Evolutionary conservation across 2,113 vertebrate genomes (phyloP).

Genomic region (Vanacampus margaritifer): DNA sequence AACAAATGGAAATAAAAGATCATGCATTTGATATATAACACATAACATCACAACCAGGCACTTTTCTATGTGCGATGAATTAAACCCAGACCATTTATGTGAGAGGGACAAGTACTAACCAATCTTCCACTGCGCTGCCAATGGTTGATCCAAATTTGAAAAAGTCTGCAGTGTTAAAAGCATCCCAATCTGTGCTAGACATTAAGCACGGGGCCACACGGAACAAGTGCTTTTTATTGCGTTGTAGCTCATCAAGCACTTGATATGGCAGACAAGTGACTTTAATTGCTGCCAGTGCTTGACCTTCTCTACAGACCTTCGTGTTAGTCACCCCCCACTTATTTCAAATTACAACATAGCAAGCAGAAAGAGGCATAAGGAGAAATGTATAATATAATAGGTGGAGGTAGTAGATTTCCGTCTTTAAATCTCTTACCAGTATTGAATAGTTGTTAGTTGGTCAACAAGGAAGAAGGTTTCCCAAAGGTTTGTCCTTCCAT

Average conservation of each 20-base stretch:
- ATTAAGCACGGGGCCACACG: constrained; percentile 28
- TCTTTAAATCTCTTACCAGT: constrained; percentile 6
- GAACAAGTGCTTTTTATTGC: constrained; percentile 59
- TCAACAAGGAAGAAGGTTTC: not conserved
- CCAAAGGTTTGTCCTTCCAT: not conserved
- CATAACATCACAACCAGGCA: no score
- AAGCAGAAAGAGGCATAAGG: constrained; percentile 1
- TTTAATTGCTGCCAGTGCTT: constrained; percentile 63
- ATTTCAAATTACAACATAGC: constrained; percentile 55
- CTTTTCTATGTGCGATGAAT: no score
- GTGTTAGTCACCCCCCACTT: constrained; percentile 62
- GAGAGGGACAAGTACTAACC: not conserved
- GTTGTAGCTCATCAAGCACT: constrained; percentile 58
- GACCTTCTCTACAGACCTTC: constrained; percentile 57
- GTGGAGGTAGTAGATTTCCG: not conserved
- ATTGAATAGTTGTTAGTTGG: not conserved
- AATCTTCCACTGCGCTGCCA: not conserved
- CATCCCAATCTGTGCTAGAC: not conserved
- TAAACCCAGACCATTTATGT: not conserved
- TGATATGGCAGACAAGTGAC: constrained; percentile 57
- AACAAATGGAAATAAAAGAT: no score
- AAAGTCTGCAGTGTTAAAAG: not conserved
- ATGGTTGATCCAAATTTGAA: not conserved
- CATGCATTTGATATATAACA: no score
- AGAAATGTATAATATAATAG: not conserved